These are phyloP conservation scores for Erethizon dorsatum DNA, from an alignment of 2,797 vertebrate species.

Conservation along the genomic window DNA sequence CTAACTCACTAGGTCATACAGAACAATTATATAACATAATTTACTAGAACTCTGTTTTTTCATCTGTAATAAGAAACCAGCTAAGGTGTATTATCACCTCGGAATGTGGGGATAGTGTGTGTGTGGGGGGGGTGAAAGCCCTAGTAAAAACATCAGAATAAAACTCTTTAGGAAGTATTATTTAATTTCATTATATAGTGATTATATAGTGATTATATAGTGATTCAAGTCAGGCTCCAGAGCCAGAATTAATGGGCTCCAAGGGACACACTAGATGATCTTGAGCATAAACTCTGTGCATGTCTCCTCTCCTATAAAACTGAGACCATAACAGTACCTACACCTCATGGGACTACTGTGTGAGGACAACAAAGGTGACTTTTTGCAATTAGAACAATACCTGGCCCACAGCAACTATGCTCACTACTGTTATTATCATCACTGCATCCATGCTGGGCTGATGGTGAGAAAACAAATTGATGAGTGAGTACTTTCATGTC, in stretches of 20 bases:
- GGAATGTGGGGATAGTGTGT: neutral
- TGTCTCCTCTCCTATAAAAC: conserved; percentile 23
- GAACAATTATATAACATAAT: conserved; percentile 53
- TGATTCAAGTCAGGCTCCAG: conserved; percentile 5
- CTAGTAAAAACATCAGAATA: conserved; percentile 38
- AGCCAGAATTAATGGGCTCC: neutral
- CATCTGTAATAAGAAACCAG: conserved; percentile 24
- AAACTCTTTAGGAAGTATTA: neutral
- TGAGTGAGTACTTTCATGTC: neutral
- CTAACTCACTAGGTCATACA: conserved; percentile 18
- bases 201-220: too few relatives aligned
- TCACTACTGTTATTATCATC: neutral
- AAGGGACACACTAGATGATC: neutral
- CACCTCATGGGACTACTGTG: neutral
- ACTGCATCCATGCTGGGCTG: neutral
- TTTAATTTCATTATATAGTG: neutral
- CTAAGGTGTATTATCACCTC: neutral
- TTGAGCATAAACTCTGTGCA: neutral
- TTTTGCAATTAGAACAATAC: neutral
- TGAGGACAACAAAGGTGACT: neutral
- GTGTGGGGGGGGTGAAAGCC: neutral
- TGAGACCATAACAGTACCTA: neutral
- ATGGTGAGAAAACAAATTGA: neutral
- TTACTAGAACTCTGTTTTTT: conserved; percentile 51
- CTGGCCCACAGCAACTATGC: neutral